Evolutionary conservation across 2,888 invertebrate species (phyloP), one percentile per base, ranked within the genome.

Genomic region (Dimorphilus gyrociliatus): DNA sequence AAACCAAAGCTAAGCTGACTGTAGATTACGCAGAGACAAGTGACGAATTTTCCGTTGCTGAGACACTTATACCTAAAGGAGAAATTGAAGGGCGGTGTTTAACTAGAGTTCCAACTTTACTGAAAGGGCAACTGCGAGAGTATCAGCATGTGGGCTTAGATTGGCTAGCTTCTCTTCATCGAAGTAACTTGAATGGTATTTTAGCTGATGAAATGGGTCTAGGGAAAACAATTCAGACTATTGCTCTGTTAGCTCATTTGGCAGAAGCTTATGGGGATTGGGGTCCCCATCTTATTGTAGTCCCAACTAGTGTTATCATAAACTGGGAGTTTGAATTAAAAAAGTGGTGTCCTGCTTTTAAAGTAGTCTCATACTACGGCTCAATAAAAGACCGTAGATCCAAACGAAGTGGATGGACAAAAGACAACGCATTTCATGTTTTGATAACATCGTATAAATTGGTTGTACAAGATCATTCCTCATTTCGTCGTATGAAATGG

Each of bases 251-350:
- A 32, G 81, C 85, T 60, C 84, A 90, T 60, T 72, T 97, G 37
- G 92, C 58, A 13, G 54, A 55, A 45, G 58, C 55, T 26, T 12
- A 36, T 53, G 73, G 74, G 60, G 67, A 85, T 57, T 99, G 97
- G 97, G 97, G 97, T 19, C 97, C 97, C 32, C 97, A 97, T 71
- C 71, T 97, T 16, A 88, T 97, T 45, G 81, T 97, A 39, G 97
- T 99, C 44, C 97, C 97, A 36, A 97, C 97, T 12, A 92, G 92
- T 43, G 94, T 99, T 29, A 90, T 97, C 80, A 72, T 97, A 38
- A 99, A 99, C 67, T 97, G 97, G 97, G 97, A 99, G 69, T 86
- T 94, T 84, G 97, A 97, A 66, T 81, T 90, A 56, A 94, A 97
- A 65, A 94, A 94, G 64, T 99, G 97, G 97, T 94, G 92, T 64